Evolutionary conservation across 2,888 invertebrate genomes (phyloP).

Genomic region (Hyposoter dolosus): DNA sequence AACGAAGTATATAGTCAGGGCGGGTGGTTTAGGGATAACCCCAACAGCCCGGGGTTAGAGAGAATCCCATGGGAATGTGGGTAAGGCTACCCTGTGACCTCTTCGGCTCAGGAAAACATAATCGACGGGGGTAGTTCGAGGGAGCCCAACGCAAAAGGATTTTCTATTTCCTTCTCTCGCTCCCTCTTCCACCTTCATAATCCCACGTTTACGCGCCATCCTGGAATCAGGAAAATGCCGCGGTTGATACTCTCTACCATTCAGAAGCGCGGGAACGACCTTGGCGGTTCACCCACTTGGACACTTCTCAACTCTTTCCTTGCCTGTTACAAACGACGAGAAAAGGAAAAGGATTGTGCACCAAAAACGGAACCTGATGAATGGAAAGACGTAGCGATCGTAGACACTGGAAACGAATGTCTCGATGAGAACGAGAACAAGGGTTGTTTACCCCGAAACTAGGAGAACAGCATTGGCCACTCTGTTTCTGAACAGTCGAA

Average conservation of each 20-base stretch:
- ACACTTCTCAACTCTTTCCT: conserved; percentile 54
- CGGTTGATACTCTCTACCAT: not conserved
- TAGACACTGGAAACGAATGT: conserved; percentile 1
- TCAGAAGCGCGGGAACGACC: not conserved
- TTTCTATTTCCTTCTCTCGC: conserved; percentile 13
- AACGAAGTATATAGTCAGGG: conserved; percentile 16
- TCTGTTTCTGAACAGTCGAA: not conserved
- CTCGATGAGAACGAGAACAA: conserved; percentile 26
- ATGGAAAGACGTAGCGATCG: conserved; percentile 10
- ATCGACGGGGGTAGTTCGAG: conserved; percentile 69
- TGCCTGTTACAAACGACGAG: conserved; percentile 62
- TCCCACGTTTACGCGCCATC: conserved; percentile 17
- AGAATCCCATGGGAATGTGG: conserved; percentile 82
- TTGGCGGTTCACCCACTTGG: not conserved
- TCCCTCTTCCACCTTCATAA: not conserved
- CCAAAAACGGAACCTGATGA: not conserved
- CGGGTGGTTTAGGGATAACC: conserved; percentile 64
- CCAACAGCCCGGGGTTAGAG: conserved; percentile 69
- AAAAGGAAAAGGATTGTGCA: conserved; percentile 63
- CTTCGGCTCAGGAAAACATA: conserved; percentile 83
- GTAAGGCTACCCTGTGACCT: conserved; percentile 84
- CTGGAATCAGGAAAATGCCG: conserved; percentile 35
- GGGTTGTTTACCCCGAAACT: conserved; percentile 75
- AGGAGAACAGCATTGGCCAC: conserved; percentile 72
- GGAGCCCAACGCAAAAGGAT: conserved; percentile 42